A percentile compares a stretch with the other conserved stretches of the same genome.
Evolutionary conservation across 1,140 invertebrate genomes (phyloP).

Genomic region (Trissolcus basalis): DNA sequence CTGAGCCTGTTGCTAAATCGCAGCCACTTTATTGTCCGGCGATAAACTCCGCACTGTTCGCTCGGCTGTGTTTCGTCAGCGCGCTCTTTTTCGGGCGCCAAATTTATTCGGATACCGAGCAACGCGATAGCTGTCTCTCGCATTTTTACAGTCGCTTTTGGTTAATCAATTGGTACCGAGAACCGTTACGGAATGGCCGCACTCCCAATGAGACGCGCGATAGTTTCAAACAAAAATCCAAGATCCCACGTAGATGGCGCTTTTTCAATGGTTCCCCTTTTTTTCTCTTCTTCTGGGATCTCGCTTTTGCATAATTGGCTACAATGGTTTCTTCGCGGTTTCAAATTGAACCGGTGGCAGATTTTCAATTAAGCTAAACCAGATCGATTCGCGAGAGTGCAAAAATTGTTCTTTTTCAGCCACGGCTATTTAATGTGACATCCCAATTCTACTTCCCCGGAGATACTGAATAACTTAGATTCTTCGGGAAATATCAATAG

Average conservation of each 20-base stretch:
- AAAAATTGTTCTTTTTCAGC: slow-evolving; percentile 19
- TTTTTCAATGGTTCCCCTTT: no score
- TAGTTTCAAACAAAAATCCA: slow-evolving; percentile 10
- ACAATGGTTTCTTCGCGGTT: no score
- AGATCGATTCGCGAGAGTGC: slow-evolving; percentile 2
- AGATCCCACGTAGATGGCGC: slow-evolving; percentile 3
- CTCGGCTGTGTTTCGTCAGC: slow-evolving; percentile 13
- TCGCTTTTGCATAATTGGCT: no score
- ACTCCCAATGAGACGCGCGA: slow-evolving; percentile 13
- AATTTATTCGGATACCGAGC: slow-evolving; percentile 37
- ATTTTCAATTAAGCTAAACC: no score
- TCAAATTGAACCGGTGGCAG: no score
- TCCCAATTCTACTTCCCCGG: slow-evolving; percentile 36
- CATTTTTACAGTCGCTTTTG: slow-evolving; percentile 25
- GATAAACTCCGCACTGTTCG: slow-evolving; percentile 16
- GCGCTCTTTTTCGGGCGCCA: slow-evolving; percentile 21
- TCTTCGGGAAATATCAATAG: slow-evolving; percentile 25
- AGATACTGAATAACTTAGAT: slow-evolving; percentile 29
- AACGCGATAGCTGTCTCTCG: slow-evolving; percentile 26
- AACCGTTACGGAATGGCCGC: slow-evolving; percentile 23
- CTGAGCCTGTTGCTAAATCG: slow-evolving; percentile 34
- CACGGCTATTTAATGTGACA: slow-evolving; percentile 24
- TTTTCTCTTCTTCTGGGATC: no score
- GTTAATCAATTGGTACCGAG: slow-evolving; percentile 40
- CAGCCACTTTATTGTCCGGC: slow-evolving; percentile 40